Percentiles rank a stretch among this genome's conserved stretches.
Evolutionary conservation across 2,113 vertebrate species (phyloP).

Genomic region (Collichthys lucidus): DNA sequence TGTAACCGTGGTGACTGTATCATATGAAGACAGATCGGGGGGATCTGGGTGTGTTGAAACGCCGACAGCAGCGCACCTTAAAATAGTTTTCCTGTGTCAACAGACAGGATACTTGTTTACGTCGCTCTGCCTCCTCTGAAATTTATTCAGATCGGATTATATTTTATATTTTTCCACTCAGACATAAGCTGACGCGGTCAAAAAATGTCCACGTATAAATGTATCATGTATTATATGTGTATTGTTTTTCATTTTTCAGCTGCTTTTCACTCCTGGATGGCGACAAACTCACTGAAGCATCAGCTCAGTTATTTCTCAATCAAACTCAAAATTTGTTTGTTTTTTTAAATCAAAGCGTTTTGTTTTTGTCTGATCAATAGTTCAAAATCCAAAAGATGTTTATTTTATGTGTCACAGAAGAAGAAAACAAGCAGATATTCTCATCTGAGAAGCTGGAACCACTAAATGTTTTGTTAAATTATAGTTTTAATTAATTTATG

Average conservation of each 20-base stretch:
- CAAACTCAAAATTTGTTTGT: background rate
- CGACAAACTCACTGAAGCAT: accelerated
- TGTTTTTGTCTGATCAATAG: background rate
- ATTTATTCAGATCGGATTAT: background rate
- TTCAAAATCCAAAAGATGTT: background rate
- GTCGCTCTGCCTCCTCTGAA: background rate
- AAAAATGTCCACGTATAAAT: background rate
- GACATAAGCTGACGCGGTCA: background rate
- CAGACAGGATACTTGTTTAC: slow-evolving; percentile 71
- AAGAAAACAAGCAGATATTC: too few species aligned
- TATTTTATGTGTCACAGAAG: background rate
- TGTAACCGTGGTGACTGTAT: too few species aligned
- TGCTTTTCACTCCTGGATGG: background rate
- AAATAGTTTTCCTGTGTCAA: slow-evolving; percentile 65
- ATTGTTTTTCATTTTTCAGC: background rate
- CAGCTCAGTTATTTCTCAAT: background rate
- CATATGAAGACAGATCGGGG: background rate
- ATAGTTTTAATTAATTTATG: background rate
- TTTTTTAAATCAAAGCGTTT: background rate
- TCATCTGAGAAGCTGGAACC: too few species aligned
- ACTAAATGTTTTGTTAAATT: too few species aligned
- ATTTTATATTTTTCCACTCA: background rate
- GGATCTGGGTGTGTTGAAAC: slow-evolving; percentile 39
- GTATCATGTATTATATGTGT: too few species aligned
- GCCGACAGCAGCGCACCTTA: slow-evolving; percentile 33